Percentiles rank a stretch among this genome's conserved stretches.
These are phyloP conservation scores for Catharus bicknelli DNA, from an alignment of 2,113 vertebrate genomes.

Conservation along the genomic window DNA sequence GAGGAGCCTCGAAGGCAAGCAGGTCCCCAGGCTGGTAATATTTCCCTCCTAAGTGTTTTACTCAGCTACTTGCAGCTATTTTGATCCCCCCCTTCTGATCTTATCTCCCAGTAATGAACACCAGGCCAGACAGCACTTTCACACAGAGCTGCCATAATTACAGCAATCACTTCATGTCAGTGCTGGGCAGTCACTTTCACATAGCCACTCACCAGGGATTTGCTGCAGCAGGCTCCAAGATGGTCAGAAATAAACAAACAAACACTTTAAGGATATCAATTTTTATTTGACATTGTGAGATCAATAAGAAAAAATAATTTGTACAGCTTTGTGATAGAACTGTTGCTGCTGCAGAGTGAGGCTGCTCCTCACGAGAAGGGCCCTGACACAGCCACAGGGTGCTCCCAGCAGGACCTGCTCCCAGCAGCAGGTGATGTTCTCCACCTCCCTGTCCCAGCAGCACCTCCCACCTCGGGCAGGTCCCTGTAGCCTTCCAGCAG, in stretches of 20 bases:
- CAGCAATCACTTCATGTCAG: background rate
- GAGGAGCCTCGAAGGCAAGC: background rate
- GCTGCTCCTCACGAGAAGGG: slow-evolving; percentile 15
- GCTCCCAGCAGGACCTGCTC: background rate
- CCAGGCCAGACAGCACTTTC: background rate
- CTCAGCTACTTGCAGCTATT: background rate
- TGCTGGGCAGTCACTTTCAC: background rate
- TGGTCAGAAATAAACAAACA: slow-evolving; percentile 18
- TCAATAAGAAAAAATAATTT: slow-evolving; percentile 70
- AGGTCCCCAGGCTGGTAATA: background rate
- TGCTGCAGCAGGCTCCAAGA: background rate
- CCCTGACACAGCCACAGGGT: background rate
- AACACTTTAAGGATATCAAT: slow-evolving; percentile 59
- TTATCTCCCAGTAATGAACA: background rate
- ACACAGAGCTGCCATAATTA: background rate
- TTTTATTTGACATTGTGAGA: slow-evolving; percentile 76
- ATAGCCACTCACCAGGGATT: background rate
- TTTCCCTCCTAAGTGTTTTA: background rate
- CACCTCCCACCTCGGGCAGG: background rate
- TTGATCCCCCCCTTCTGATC: background rate
- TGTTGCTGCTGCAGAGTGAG: slow-evolving; percentile 52
- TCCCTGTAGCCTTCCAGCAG: background rate
- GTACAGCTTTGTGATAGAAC: slow-evolving; percentile 70
- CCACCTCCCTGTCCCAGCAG: background rate
- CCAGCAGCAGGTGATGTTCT: background rate